Evolutionary conservation across 2,888 invertebrate species (phyloP), one percentile per base, ranked within the genome.

Genomic region (Scelioninae gen. 1): DNA sequence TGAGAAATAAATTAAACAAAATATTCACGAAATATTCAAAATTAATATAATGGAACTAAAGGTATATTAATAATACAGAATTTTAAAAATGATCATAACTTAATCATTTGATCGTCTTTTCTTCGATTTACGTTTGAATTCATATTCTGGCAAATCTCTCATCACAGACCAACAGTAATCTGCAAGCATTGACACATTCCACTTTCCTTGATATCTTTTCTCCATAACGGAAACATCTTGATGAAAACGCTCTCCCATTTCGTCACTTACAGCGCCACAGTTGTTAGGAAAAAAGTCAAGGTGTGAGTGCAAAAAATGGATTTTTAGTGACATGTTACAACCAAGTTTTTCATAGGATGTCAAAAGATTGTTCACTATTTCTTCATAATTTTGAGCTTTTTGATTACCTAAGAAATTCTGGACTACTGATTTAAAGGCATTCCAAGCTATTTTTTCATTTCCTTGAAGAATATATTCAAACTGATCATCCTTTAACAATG

Each of bases 211-310:
- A 82, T 90, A 91, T 0, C 89, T 78, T 45, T 87, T 86, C 80
- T 91, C 89, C 84, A 91, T 90, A 13, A 84, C 84, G 32, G 84
- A 85, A 53, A 90, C 80, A 74, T 91, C 90, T 74, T 90, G 89
- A 82, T 90, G 89, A 53, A 91, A 88, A 40, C 89, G 85, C 88
- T 90, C 49, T n/a, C n/a, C n/a, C n/a, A n/a, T n/a, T n/a, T n/a
- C n/a, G n/a, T n/a, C n/a, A n/a, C n/a, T n/a, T n/a, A 84, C 81
- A 75, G 87, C 85, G 69, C 87, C 88, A 34, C 89, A 83, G 79
- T 90, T 91, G 81, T 88, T 74, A 6, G 87, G 90, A 85, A 91
- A 91, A 29, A 75, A 72, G 58, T 89, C 85, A 0, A 90, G 40
- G 78, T 91, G 91, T 11, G 75, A 84, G 77, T 86, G 77, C n/a